Percentiles rank a stretch among this genome's conserved stretches.
phyloP scores from a whole-genome alignment of 1,140 invertebrate species.

The Wiebesia pumilae region DNA sequence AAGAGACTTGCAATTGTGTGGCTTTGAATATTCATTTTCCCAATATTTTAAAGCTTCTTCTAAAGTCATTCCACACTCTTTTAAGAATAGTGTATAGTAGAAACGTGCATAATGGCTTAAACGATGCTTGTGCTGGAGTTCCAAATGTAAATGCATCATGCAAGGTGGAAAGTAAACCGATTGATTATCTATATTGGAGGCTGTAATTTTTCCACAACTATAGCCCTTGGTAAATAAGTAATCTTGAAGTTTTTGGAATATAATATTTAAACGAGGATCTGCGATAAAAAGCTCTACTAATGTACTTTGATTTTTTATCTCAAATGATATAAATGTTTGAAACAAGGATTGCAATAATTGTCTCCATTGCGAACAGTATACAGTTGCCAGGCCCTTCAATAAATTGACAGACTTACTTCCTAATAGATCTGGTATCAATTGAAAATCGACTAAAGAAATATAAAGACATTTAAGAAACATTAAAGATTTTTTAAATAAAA shows the following conservation, averaged over 20 bases:
- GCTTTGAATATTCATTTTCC: conserved; percentile 80
- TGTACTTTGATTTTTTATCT: conserved; percentile 62
- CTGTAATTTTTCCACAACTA: conserved; percentile 61
- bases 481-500: conserved; percentile 48
- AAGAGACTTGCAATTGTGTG: conserved; percentile 69
- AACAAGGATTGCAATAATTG: conserved; percentile 74
- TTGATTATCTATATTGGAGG: conserved; percentile 74
- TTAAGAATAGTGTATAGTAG: conserved; percentile 82
- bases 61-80: conserved; percentile 81
- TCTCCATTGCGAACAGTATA: conserved; percentile 78
- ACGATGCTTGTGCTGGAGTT: conserved; percentile 80
- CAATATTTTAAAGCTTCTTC: conserved; percentile 81
- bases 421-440: conserved; percentile 74
- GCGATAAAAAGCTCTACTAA: conserved; percentile 53
- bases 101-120: conserved; percentile 84
- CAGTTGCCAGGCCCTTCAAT: conserved; percentile 70
- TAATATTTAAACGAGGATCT: conserved; percentile 73
- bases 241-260: conserved; percentile 64
- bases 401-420: conserved; percentile 74
- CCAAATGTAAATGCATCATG: conserved; percentile 83
- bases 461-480: conserved; percentile 55
- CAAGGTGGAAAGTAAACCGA: conserved; percentile 82
- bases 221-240: conserved; percentile 60
- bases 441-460: conserved; percentile 73
- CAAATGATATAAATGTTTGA: conserved; percentile 70